These are phyloP conservation scores for Sigmodon hispidus DNA, from an alignment of 2,113 vertebrate genomes.

Conservation along the genomic window DNA sequence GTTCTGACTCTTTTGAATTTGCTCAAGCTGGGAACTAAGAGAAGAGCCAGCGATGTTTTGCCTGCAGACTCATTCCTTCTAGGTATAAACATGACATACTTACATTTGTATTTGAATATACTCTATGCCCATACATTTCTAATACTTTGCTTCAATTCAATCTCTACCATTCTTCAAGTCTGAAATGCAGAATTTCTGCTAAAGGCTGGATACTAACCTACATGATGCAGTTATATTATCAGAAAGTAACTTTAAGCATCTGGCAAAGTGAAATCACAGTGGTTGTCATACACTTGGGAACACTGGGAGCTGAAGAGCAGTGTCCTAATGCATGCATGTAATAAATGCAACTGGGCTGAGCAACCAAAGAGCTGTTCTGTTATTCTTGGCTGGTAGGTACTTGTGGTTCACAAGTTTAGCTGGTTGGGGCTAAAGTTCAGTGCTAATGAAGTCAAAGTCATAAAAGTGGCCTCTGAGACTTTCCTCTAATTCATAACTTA, in stretches of 20 bases:
- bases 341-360: background rate
- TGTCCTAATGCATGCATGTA: background rate
- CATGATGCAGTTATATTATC: background rate
- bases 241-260: background rate
- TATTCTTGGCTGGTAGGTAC: background rate
- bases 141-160: background rate
- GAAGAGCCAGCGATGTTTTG: background rate
- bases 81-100: background rate
- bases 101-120: background rate
- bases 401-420: conserved; percentile 6
- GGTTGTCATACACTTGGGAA: background rate
- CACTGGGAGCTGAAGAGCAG: background rate
- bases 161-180: background rate
- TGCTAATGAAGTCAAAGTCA: conserved; percentile 57
- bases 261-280: background rate
- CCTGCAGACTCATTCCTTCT: background rate
- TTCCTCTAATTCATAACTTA: conserved; percentile 25
- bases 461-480: conserved; percentile 33
- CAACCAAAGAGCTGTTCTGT: background rate
- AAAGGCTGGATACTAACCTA: background rate
- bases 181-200: background rate
- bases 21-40: background rate
- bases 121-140: background rate
- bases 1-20: conserved; percentile 16
- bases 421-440: conserved; percentile 47